These are phyloP conservation scores for Ivindomyrus marchei DNA, from an alignment of 2,113 vertebrate genomes.

Conservation along the genomic window DNA sequence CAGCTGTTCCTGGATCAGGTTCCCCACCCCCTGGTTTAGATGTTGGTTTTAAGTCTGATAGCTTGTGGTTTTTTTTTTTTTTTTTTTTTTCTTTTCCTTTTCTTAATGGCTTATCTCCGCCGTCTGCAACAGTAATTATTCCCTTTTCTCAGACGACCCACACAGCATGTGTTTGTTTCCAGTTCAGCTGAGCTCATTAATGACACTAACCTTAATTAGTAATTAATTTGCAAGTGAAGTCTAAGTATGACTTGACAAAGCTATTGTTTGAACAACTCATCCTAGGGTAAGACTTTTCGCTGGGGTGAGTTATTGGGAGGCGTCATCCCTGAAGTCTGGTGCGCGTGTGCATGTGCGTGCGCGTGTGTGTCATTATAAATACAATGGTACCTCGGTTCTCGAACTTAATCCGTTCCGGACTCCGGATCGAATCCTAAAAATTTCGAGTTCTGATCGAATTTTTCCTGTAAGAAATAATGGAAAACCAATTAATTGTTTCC, in stretches of 20 bases:
- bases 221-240: background rate
- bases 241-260: background rate
- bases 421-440: too few species aligned
- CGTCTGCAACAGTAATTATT: background rate
- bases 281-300: background rate
- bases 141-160: background rate
- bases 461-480: too few species aligned
- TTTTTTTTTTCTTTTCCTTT: background rate
- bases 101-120: background rate
- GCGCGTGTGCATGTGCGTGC: too few species aligned
- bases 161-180: background rate
- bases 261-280: background rate
- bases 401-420: too few species aligned
- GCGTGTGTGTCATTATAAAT: background rate
- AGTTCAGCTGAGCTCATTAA: background rate
- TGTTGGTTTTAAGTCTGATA: background rate
- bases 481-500: too few species aligned
- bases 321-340: background rate
- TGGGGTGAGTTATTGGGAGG: background rate
- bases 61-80: background rate
- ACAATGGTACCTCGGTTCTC: too few species aligned
- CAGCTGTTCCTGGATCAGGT: too few species aligned
- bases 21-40: background rate
- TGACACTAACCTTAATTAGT: conserved; percentile 2
- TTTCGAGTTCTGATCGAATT: too few species aligned